These are phyloP conservation scores for Pilophorus perplexus DNA, from an alignment of 2,888 invertebrate species.

Conservation along the genomic window DNA sequence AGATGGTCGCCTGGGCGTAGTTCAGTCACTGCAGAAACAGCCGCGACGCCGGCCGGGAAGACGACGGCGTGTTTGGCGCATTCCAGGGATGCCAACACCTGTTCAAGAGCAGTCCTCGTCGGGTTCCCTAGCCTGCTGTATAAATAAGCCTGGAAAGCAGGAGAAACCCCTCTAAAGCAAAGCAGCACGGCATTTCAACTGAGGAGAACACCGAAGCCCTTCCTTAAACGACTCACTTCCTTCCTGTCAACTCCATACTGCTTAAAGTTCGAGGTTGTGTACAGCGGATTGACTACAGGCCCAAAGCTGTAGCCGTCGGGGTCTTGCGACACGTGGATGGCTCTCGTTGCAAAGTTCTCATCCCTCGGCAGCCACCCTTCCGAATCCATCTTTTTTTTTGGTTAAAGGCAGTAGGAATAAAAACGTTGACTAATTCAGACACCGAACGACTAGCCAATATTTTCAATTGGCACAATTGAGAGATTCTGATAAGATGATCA, in stretches of 20 bases:
- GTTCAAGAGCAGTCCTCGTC: constrained; percentile 81
- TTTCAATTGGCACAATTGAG: too few species aligned
- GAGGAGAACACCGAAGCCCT: too few species aligned
- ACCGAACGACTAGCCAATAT: too few species aligned
- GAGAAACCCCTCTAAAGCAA: too few species aligned
- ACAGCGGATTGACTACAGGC: constrained; percentile 86
- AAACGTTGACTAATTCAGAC: too few species aligned
- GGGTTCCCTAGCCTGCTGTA: constrained; percentile 95
- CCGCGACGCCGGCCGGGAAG: constrained; percentile 89
- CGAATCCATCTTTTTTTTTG: too few species aligned
- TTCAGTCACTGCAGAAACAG: constrained; percentile 62
- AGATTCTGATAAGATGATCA: too few species aligned
- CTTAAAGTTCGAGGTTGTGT: constrained; percentile 86
- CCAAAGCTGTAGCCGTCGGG: constrained; percentile 84
- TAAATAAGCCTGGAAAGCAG: background rate
- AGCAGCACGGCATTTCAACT: too few species aligned
- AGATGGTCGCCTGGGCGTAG: too few species aligned
- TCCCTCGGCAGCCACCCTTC: constrained; percentile 12
- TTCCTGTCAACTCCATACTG: constrained; percentile 82
- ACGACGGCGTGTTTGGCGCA: constrained; percentile 77
- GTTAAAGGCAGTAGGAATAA: too few species aligned
- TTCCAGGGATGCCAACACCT: constrained; percentile 85
- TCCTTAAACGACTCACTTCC: constrained; percentile 35
- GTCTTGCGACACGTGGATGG: constrained; percentile 89
- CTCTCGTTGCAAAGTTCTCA: constrained; percentile 76